Evolutionary conservation across 2,113 vertebrate genomes (phyloP).

Genomic region (Sclerurus mexicanus): DNA sequence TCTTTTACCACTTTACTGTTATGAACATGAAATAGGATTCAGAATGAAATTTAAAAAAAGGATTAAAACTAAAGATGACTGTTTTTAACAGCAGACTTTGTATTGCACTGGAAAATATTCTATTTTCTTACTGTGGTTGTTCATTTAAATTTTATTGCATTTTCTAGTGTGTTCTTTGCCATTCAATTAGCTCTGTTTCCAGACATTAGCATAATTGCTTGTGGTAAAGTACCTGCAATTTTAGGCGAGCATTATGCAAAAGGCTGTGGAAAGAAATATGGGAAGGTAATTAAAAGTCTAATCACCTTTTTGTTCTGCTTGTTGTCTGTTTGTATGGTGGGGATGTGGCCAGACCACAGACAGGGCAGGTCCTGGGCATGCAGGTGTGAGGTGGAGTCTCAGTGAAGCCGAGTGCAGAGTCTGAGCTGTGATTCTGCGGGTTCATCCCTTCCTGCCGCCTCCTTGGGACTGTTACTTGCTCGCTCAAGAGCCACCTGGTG

Average conservation of each 20-base stretch:
- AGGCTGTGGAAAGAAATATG: background rate
- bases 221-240: conserved; percentile 18
- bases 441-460: background rate
- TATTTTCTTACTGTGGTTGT: background rate
- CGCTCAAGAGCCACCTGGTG: background rate
- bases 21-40: background rate
- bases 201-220: conserved; percentile 46
- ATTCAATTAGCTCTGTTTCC: conserved; percentile 43
- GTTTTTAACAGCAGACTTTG: background rate
- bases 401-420: background rate
- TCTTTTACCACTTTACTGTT: background rate
- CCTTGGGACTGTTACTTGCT: background rate
- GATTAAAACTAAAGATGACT: background rate
- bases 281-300: background rate
- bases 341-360: background rate
- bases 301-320: background rate
- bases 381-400: background rate
- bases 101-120: background rate
- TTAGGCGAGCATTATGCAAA: background rate
- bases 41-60: background rate
- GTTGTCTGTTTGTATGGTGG: background rate
- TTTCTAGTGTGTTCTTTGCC: conserved; percentile 36
- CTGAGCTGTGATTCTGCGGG: background rate
- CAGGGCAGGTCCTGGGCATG: background rate
- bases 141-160: conserved; percentile 8